phyloP scores from a whole-genome alignment of 2,797 vertebrate species.

The Clarias laeviceps region DNA sequence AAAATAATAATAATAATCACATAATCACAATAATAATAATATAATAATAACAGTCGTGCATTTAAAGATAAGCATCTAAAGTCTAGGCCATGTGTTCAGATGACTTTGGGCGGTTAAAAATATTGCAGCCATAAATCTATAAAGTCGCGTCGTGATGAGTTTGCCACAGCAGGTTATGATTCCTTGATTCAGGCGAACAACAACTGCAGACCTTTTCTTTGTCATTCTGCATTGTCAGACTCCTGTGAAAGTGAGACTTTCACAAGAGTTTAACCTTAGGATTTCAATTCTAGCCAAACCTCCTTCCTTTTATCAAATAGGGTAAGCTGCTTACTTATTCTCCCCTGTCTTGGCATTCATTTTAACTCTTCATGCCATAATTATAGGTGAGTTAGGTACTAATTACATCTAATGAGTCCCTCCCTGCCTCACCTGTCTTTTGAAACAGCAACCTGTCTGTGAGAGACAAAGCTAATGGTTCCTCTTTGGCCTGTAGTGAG shows the following conservation, averaged over 20 bases:
- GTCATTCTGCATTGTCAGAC: neutral
- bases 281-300: slow-evolving; percentile 30
- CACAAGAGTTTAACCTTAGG: neutral
- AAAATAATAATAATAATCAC: neutral
- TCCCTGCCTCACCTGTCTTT: slow-evolving; percentile 45
- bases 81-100: neutral
- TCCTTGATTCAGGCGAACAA: neutral
- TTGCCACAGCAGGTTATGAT: neutral
- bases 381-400: slow-evolving; percentile 56
- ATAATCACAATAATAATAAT: no score
- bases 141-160: neutral
- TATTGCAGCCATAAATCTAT: neutral
- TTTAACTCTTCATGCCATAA: slow-evolving; percentile 48
- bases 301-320: slow-evolving; percentile 24
- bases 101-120: neutral
- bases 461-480: slow-evolving; percentile 25
- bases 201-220: slow-evolving; percentile 11
- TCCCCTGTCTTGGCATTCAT: slow-evolving; percentile 50
- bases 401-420: slow-evolving; percentile 55
- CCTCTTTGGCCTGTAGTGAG: neutral
- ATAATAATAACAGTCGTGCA: no score
- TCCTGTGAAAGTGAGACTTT: slow-evolving; percentile 36
- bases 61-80: neutral
- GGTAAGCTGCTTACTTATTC: slow-evolving; percentile 49
- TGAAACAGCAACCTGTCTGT: slow-evolving; percentile 35